These are phyloP conservation scores for Rhingia rostrata DNA, from an alignment of 2,888 invertebrate species.

Conservation along the genomic window DNA sequence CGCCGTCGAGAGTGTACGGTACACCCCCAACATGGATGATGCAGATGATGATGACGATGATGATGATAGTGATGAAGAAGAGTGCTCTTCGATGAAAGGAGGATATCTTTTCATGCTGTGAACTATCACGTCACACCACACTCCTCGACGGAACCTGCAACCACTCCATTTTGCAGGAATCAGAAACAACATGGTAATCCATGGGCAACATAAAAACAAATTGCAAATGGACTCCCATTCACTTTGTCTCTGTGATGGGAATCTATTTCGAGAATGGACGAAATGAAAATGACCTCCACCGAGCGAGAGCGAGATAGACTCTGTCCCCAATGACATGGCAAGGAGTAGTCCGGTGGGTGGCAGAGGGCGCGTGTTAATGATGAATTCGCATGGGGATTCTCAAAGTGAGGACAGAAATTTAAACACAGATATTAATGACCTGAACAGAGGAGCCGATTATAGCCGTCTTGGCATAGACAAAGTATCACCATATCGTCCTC, in stretches of 20 bases:
- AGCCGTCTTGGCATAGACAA: conserved; percentile 27
- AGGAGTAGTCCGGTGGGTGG: not conserved
- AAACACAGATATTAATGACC: conserved; percentile 37
- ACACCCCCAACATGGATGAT: not conserved
- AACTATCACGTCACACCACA: conserved; percentile 41
- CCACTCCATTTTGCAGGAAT: not conserved
- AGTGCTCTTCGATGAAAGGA: conserved; percentile 40
- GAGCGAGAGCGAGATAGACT: not conserved
- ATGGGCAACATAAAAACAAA: conserved; percentile 60
- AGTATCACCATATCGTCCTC: conserved; percentile 21
- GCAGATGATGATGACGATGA: conserved; percentile 4
- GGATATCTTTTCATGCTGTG: conserved; percentile 53
- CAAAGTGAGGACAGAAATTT: conserved; percentile 17
- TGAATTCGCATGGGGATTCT: conserved; percentile 23
- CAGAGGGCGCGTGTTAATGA: conserved; percentile 8
- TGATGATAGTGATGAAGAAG: conserved; percentile 33
- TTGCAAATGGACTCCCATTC: conserved; percentile 58
- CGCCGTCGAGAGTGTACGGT: conserved; percentile 23
- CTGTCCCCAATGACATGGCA: not conserved
- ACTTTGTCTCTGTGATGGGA: conserved; percentile 44
- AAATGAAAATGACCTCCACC: conserved; percentile 50
- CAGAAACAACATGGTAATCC: conserved; percentile 51
- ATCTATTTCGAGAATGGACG: conserved; percentile 57
- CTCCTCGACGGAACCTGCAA: not conserved
- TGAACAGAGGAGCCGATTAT: conserved; percentile 28